Conservation (phyloP, 2,888 invertebrate species). For the Pocota personata region DNA sequence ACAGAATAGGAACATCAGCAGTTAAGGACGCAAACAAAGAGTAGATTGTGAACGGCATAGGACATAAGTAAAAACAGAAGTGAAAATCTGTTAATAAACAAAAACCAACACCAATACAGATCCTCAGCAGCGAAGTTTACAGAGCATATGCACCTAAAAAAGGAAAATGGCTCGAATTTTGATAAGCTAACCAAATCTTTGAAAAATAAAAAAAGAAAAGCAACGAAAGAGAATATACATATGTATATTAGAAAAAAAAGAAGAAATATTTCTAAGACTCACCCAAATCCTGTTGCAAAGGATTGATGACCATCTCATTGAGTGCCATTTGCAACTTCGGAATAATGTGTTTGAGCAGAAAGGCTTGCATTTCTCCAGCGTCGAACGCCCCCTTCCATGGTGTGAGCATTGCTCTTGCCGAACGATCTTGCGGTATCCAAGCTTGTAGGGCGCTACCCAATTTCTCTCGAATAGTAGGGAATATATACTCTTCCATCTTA, state of each 20-base stretch:
- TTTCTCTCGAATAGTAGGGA: constrained; percentile 96
- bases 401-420: constrained; percentile 94
- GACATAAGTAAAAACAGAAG: too few relatives aligned
- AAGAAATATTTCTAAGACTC: too few relatives aligned
- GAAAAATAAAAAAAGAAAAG: not conserved
- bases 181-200: not conserved
- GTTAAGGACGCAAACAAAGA: too few relatives aligned
- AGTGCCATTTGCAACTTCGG: constrained; percentile 92
- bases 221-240: not conserved
- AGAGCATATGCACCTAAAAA: too few relatives aligned
- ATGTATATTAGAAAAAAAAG: not conserved
- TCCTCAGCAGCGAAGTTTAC: too few relatives aligned
- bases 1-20: too few relatives aligned
- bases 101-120: too few relatives aligned
- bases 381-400: constrained; percentile 94
- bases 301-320: constrained; percentile 88
- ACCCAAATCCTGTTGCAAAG: constrained; percentile 88
- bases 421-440: constrained; percentile 98
- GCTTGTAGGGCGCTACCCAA: constrained; percentile 93
- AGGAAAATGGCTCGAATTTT: too few relatives aligned
- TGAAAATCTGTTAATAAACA: too few relatives aligned
- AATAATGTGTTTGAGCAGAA: constrained; percentile 93
- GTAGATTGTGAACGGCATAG: too few relatives aligned
- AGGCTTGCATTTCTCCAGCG: constrained; percentile 90
- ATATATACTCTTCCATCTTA: constrained; percentile 85